Conservation (phyloP, 1,140 invertebrate species). For the Sarcophaga bullata region DNA sequence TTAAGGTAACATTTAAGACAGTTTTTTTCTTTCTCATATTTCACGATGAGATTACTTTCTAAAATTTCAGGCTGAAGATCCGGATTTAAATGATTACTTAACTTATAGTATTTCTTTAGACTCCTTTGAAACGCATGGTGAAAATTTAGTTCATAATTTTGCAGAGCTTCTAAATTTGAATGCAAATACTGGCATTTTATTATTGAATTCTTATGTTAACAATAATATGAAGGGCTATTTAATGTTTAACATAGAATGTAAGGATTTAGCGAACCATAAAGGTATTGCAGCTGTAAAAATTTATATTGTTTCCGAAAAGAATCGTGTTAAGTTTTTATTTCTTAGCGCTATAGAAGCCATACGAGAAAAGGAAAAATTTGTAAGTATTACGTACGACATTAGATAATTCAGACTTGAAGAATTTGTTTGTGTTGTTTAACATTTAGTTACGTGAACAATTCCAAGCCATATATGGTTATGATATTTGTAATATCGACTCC, state of each 20-base stretch:
- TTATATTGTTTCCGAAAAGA: slow-evolving; percentile 67
- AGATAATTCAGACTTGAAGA: background rate
- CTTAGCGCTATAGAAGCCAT: slow-evolving; percentile 66
- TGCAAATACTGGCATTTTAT: slow-evolving; percentile 62
- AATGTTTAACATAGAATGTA: slow-evolving; percentile 67
- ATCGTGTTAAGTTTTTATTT: slow-evolving; percentile 69
- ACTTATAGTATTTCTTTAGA: background rate
- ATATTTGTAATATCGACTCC: slow-evolving; percentile 67
- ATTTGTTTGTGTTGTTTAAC: background rate
- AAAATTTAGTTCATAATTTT: slow-evolving; percentile 55
- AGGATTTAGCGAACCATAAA: slow-evolving; percentile 66
- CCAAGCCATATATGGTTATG: slow-evolving; percentile 63
- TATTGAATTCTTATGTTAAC: slow-evolving; percentile 66
- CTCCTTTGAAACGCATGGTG: slow-evolving; percentile 51
- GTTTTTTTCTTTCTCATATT: background rate
- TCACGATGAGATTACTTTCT: no score
- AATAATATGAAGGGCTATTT: slow-evolving; percentile 70
- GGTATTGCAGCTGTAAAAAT: slow-evolving; percentile 67
- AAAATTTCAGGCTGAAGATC: slow-evolving; percentile 35
- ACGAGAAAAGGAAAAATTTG: slow-evolving; percentile 62
- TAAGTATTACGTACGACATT: slow-evolving; percentile 59
- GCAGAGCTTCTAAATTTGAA: slow-evolving; percentile 65
- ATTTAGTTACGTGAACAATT: slow-evolving; percentile 66
- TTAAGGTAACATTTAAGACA: background rate
- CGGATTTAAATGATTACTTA: slow-evolving; percentile 25